Evolutionary conservation across 2,888 invertebrate species (phyloP), one percentile per base, ranked within the genome.

Genomic region (Plebejus melissa): DNA sequence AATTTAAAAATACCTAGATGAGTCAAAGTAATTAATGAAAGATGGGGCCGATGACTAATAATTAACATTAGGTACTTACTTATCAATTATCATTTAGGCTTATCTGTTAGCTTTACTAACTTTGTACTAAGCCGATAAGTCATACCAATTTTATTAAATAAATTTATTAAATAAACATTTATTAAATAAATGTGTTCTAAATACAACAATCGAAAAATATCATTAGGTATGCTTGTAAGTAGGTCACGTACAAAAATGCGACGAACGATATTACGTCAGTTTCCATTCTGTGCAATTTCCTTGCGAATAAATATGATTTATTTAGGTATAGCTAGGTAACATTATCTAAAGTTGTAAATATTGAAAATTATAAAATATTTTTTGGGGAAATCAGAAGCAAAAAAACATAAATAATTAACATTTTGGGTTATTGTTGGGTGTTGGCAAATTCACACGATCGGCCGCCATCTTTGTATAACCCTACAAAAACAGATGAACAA

Each of bases 401-500:
- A 60, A 75, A 50, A 38, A 22, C 22, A 22, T 22, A 22, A 32
- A 32, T 2, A 32, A 2, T 32, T 32, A 32, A 32, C 32, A 32
- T 2, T 0, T 32, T 32, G 32, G 32, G 32, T 32, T 1, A 1
- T 2, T 32, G 41, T 70, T 36, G 78, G 79, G 79, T 77, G 74
- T 80, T 81, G 80, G 81, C 82, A 83, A 83, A 82, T 82, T 80
- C 82, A 80, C 80, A 79, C 16, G 79, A 82, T 79, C 80, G 32
- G 75, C 75, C 82, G 87, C 90, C 89, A 89, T 90, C 79, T 86
- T 86, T 78, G 79, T 86, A 87, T 87, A 85, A 89, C 78, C 83
- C 88, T 81, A 82, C 87, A 79, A 86, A 71, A 72, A 72, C 50
- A 50, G 16, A 72, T 54, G 70, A 72, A 54, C 41, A 70, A 13